Evolutionary conservation across 2,113 vertebrate species (phyloP).

Genomic region (Ammospiza nelsoni): DNA sequence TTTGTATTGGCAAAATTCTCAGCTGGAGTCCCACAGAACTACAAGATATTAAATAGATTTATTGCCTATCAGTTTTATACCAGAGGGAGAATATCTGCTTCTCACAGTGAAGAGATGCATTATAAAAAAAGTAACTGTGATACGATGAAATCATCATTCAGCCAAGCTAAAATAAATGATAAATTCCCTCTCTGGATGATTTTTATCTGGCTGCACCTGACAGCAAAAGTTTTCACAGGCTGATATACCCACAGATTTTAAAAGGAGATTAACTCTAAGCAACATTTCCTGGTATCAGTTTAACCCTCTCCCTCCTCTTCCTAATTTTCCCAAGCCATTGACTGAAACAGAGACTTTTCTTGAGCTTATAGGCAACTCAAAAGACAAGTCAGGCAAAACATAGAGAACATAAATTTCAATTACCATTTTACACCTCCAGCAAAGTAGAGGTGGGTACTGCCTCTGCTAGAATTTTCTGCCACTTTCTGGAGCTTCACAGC

Average conservation of each 20-base stretch:
- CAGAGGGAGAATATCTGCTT: constrained; percentile 60
- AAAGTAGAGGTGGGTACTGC: not conserved
- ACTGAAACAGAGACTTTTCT: not conserved
- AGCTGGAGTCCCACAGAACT: constrained; percentile 51
- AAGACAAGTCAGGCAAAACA: not conserved
- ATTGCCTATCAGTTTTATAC: constrained; percentile 66
- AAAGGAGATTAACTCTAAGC: not conserved
- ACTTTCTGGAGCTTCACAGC: not conserved
- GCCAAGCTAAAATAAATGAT: constrained; percentile 55
- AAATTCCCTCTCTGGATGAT: constrained; percentile 48
- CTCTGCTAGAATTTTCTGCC: not conserved
- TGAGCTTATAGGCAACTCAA: not conserved
- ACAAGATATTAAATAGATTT: constrained; percentile 71
- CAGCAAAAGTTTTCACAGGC: constrained; percentile 11
- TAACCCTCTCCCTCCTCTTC: not conserved
- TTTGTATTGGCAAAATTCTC: constrained; percentile 58
- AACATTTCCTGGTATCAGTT: not conserved
- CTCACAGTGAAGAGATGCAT: constrained; percentile 47
- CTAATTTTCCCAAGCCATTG: not conserved
- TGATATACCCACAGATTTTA: not conserved
- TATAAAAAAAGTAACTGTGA: constrained; percentile 52
- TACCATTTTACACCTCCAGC: not conserved
- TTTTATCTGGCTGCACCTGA: constrained; percentile 44
- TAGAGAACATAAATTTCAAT: not conserved
- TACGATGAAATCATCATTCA: constrained; percentile 53